These are phyloP conservation scores for Corynorhinus townsendii DNA, from an alignment of 2,113 vertebrate species.

Conservation along the genomic window DNA sequence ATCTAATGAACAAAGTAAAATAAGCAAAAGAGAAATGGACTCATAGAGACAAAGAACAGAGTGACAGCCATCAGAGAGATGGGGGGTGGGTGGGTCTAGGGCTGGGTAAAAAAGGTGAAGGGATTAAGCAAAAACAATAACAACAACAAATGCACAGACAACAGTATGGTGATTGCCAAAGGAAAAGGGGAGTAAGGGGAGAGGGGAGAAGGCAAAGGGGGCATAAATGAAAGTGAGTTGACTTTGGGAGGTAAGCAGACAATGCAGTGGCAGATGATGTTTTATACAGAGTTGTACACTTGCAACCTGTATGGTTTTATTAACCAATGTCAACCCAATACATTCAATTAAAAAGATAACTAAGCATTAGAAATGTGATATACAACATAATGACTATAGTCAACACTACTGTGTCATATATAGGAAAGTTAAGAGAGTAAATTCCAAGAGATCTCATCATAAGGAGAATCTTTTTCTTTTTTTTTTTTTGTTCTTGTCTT, in stretches of 20 bases:
- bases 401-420: background rate
- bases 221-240: background rate
- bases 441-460: background rate
- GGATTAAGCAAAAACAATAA: background rate
- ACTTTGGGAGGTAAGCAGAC: background rate
- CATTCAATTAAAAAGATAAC: background rate
- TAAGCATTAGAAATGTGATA: background rate
- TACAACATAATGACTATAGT: background rate
- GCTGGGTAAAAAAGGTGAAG: background rate
- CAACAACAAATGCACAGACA: no score
- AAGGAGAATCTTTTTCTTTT: background rate
- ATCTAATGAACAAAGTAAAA: background rate
- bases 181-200: background rate
- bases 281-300: background rate
- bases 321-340: background rate
- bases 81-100: rapidly evolving
- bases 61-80: background rate
- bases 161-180: background rate
- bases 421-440: background rate
- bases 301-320: background rate
- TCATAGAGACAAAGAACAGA: background rate
- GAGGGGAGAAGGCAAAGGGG: background rate
- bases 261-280: background rate
- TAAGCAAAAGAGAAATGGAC: background rate
- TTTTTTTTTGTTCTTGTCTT: background rate